These are phyloP conservation scores for Anguilla obscura DNA, from an alignment of 2,797 vertebrate genomes.

Conservation along the genomic window DNA sequence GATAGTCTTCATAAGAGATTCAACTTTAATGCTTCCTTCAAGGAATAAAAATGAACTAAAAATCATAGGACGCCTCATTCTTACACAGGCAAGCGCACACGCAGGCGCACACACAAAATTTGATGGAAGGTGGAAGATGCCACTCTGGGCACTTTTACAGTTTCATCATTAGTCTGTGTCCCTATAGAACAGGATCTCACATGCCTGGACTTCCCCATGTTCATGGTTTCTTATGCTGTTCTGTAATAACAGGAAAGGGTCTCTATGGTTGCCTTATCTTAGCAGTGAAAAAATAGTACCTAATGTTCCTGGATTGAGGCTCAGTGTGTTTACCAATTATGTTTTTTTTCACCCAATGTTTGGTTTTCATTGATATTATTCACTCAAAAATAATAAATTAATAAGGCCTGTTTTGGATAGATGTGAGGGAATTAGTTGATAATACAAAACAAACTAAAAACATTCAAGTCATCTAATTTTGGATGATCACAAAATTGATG, in stretches of 20 bases:
- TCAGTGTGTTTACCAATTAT: conserved; percentile 48
- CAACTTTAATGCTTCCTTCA: not conserved
- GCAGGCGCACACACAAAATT: not conserved
- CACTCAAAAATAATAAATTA: conserved; percentile 47
- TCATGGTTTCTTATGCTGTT: conserved; percentile 48
- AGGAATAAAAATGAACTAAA: not conserved
- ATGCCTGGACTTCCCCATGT: conserved; percentile 47
- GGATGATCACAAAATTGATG: not conserved
- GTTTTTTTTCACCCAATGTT: conserved; percentile 19
- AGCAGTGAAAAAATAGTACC: conserved; percentile 64
- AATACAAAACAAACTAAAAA: not conserved
- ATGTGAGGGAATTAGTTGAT: not conserved
- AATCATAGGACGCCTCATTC: not conserved
- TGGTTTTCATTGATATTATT: conserved; percentile 54
- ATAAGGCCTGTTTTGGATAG: conserved; percentile 8
- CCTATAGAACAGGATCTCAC: conserved; percentile 36
- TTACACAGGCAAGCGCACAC: not conserved
- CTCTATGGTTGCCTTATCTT: conserved; percentile 64
- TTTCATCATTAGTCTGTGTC: conserved; percentile 40
- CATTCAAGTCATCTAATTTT: not conserved
- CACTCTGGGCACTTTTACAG: not conserved
- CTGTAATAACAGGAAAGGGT: conserved; percentile 69
- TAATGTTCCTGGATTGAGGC: conserved; percentile 48
- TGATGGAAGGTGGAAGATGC: not conserved
- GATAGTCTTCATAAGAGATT: not conserved